phyloP scores from a whole-genome alignment of 2,888 invertebrate species.

The Watsonalla cultraria region DNA sequence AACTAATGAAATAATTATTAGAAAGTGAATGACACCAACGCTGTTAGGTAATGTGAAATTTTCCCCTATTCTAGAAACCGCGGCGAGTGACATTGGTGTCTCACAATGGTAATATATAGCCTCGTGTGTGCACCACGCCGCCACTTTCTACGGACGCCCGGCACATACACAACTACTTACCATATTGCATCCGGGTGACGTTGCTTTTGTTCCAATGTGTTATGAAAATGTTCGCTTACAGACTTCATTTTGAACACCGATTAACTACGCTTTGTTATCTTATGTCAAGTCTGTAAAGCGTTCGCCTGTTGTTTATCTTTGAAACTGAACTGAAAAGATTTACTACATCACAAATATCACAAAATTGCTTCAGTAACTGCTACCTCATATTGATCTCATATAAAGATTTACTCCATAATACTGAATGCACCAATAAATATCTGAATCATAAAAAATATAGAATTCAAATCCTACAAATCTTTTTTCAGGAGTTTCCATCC shows the following conservation, averaged over 20 bases:
- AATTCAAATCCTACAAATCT: too few relatives aligned
- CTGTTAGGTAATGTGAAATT: slow-evolving; percentile 10
- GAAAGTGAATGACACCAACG: slow-evolving; percentile 18
- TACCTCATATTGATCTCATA: too few relatives aligned
- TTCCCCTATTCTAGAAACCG: slow-evolving; percentile 31
- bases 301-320: too few relatives aligned
- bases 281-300: too few relatives aligned
- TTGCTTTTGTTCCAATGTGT: slow-evolving; percentile 2
- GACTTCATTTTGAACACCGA: neutral
- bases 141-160: slow-evolving; percentile 5
- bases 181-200: slow-evolving; percentile 8
- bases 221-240: neutral
- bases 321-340: too few relatives aligned
- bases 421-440: too few relatives aligned
- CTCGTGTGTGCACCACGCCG: slow-evolving; percentile 3
- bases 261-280: neutral
- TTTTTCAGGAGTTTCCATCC: too few relatives aligned
- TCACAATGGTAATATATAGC: slow-evolving; percentile 35
- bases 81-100: slow-evolving; percentile 29
- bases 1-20: neutral
- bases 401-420: too few relatives aligned
- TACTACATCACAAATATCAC: too few relatives aligned
- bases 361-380: too few relatives aligned
- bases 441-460: too few relatives aligned
- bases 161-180: slow-evolving; percentile 5